Evolutionary conservation across 1,140 invertebrate species (phyloP), one percentile per base, ranked within the genome.

Genomic region (Hypothenemus hampei): DNA sequence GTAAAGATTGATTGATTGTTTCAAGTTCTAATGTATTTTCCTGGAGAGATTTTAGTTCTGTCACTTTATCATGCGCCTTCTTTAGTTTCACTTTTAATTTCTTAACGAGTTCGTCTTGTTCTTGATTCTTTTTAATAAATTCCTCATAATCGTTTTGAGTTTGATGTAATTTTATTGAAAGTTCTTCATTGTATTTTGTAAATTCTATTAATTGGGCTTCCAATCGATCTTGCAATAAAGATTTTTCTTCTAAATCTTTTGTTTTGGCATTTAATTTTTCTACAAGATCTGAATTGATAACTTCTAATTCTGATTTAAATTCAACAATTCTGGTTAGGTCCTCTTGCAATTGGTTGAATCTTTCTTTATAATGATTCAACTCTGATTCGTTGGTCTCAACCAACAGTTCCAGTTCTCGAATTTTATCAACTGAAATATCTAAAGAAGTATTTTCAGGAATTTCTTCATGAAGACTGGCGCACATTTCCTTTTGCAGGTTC

Each of bases 321-420:
- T 79, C 73, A 55, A 81, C 78, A 65, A 82, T 74, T 2, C 65
- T 64, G 15, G 75, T 75, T 11, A 80, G 65, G 47, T 73, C 75
- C 66, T 84, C 78, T 68, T 85, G 79, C 2, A 85, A 71, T 5
- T 74, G 73, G n/a, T 68, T 69, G 41, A 79, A 76, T 59, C 76
- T 76, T 4, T 75, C 76, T 57, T 81, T 82, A 22, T 80, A 80
- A 49, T 81, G 81, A 0, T 67, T 68, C n/a, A 84, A 71, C 59
- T 88, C 84, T 13, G 75, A 71, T 60, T 88, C 82, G 35, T 87
- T 72, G 43, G 77, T 82, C 67, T 88, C 85, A 35, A 87, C 82
- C 58, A 84, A 83, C 7, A 83, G 75, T 61, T 87, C 82, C 41
- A 82, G 70, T 68, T 88, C 83, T 65, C 86, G 81, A 16, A 88